Base-by-base conservation (phyloP, 2,888 invertebrate genomes). In the Drosophila ustulata region DNA sequence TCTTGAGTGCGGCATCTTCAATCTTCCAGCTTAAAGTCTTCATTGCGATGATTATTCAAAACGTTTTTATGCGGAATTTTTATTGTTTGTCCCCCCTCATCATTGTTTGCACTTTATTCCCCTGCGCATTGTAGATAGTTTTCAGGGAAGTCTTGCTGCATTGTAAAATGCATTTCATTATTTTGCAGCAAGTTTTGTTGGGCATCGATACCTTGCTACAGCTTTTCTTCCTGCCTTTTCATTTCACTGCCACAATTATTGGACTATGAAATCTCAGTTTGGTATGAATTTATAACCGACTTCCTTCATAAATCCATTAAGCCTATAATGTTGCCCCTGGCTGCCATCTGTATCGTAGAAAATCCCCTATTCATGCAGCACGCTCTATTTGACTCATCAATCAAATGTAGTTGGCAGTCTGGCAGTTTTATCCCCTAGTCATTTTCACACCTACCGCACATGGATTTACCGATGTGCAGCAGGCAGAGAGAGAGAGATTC, bases 361-460 rank as follows among this genome's bases (percentile, higher is more conserved):
- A 81, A 81, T 75, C 55, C 75, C 81, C 79, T 78, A 84, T 81
- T 82, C 71, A 84, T 84, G 64, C 64, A 66, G 82, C 82, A 82
- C 82, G 82, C 85, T 84, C 82, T 87, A 84, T 82, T 82, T 75
- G 68, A 64, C 72, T 80, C 82, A 82, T 82, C 82, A 82, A 82
- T 82, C 82, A 82, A 86, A 75, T 61, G 37, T 52, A 58, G 43
- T 66, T 67, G 75, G 59, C 70, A 66, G 61, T 6, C 62, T 63
- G 75, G 46, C 71, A 80, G 58, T 52, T 71, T 65, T 50, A 72
- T 82, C 65, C 85, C 88, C 76, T 79, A 67, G 68, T 66, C 68
- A 70, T 70, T 81, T 82, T 82, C 76, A 82, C 82, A 82, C 82
- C 82, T 81, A 78, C 66, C 53, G 56, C 56, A 56, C 63, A 45